phyloP scores from a whole-genome alignment of 35 echinoderm and acorn worm genomes.

The Eucidaris tribuloides region DNA sequence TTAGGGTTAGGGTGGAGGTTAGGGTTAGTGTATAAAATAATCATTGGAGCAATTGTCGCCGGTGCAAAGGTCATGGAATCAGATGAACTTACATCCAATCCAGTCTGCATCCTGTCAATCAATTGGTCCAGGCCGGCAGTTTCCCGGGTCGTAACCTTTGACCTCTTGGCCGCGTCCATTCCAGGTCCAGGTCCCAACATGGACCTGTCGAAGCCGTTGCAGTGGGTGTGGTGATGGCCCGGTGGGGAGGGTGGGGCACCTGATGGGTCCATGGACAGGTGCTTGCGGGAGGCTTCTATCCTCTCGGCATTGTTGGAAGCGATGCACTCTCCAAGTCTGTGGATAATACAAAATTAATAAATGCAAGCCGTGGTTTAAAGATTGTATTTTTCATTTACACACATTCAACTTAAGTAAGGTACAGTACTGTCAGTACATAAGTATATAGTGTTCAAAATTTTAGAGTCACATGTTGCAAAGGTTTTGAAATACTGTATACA shows the following conservation, averaged over 20 bases:
- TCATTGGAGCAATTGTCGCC: no score
- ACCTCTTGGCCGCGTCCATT: background rate
- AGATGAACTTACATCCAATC: conserved; percentile 81
- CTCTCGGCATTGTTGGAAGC: conserved; percentile 46
- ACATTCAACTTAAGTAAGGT: no score
- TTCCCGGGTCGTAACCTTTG: conserved; percentile 16
- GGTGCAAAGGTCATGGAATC: no score
- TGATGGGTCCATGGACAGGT: conserved; percentile 3
- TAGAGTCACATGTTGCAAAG: no score
- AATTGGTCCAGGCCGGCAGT: conserved; percentile 58
- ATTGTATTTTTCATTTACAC: no score
- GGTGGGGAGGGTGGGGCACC: conserved; percentile 5
- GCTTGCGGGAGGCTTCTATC: background rate
- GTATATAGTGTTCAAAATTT: no score
- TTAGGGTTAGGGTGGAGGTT: no score
- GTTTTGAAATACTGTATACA: no score
- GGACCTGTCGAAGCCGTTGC: background rate
- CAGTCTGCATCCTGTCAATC: conserved; percentile 82
- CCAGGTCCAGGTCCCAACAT: background rate
- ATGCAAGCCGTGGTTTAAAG: background rate
- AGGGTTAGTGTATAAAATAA: no score
- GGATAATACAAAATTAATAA: background rate
- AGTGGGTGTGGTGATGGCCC: background rate
- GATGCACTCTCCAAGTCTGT: conserved; percentile 64
- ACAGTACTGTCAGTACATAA: no score